Percentiles rank a stretch among this genome's conserved stretches.
These are phyloP conservation scores for Pocillopora grandis DNA, from an alignment of 92 coral and sea anemone genomes.

Conservation along the genomic window DNA sequence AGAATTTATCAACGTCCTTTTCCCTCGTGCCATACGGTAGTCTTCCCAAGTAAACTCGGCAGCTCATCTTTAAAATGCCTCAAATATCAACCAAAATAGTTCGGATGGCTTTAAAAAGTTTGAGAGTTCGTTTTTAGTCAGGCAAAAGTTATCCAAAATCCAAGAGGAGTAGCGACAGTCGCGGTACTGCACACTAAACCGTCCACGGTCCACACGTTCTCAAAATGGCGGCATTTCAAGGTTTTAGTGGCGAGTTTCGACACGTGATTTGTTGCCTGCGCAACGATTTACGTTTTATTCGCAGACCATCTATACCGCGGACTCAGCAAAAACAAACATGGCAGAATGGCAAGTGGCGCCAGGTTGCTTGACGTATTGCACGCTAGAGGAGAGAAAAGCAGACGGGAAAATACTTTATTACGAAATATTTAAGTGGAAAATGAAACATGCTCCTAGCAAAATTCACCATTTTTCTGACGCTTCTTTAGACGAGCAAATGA, in stretches of 20 bases:
- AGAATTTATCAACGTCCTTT: conserved; percentile 79
- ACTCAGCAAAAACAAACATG: neutral
- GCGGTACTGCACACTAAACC: neutral
- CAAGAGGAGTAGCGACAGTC: neutral
- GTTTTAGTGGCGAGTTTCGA: neutral
- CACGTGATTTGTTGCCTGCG: conserved; percentile 6
- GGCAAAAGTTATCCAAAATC: neutral
- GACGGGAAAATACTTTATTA: conserved; percentile 57
- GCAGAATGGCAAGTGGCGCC: neutral
- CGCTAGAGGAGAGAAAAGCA: conserved; percentile 49
- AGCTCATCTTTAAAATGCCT: conserved; percentile 17
- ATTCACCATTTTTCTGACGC: conserved; percentile 74
- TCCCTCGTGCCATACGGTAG: conserved; percentile 96
- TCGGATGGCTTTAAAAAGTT: neutral
- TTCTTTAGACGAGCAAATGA: conserved; percentile 41
- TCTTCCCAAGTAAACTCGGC: conserved; percentile 92
- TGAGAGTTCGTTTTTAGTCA: neutral
- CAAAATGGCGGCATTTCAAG: conserved; percentile 22
- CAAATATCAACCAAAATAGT: neutral
- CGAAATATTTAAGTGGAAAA: conserved; percentile 76
- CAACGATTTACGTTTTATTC: neutral
- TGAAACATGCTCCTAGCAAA: conserved; percentile 74
- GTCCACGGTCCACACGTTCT: neutral
- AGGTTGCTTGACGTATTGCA: conserved; percentile 15
- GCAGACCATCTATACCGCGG: no score